Evolutionary conservation across 2,797 vertebrate genomes (phyloP).

Genomic region (Alcedo quadribrachys): DNA sequence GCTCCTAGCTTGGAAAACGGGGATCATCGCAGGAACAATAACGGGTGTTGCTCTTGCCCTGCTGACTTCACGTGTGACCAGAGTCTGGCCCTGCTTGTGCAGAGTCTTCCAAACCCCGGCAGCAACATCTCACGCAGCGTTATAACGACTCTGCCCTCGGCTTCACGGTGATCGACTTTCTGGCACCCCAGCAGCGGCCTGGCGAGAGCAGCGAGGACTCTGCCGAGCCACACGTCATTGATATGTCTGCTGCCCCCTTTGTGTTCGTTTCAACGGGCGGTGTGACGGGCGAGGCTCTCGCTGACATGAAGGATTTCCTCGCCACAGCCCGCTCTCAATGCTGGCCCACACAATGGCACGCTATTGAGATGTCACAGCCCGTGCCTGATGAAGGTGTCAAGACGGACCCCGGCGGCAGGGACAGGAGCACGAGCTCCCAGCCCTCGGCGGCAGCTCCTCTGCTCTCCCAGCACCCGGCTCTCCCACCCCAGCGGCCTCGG

Average conservation of each 20-base stretch:
- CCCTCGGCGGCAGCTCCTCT: neutral
- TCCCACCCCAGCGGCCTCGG: rapidly evolving
- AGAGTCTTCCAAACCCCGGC: neutral
- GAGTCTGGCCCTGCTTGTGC: neutral
- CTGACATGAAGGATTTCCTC: conserved; percentile 59
- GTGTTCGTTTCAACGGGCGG: neutral
- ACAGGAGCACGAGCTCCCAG: neutral
- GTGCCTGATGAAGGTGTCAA: conserved; percentile 60
- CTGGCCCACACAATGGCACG: conserved; percentile 26
- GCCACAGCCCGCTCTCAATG: neutral
- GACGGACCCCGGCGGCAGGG: neutral
- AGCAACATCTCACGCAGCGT: rapidly evolving
- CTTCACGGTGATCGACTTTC: conserved; percentile 32
- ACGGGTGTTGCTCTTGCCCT: neutral
- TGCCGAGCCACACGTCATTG: conserved; percentile 8
- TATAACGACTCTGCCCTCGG: neutral
- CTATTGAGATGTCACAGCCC: conserved; percentile 66
- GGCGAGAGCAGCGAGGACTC: neutral
- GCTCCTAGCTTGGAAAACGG: neutral
- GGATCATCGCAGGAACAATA: neutral
- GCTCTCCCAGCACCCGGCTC: too few relatives aligned
- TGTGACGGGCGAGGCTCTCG: conserved; percentile 46
- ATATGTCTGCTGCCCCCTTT: neutral
- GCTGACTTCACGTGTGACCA: neutral
- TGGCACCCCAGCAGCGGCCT: conserved; percentile 15